phyloP scores from a whole-genome alignment of 1,140 invertebrate species.

The Homalodisca vitripennis region DNA sequence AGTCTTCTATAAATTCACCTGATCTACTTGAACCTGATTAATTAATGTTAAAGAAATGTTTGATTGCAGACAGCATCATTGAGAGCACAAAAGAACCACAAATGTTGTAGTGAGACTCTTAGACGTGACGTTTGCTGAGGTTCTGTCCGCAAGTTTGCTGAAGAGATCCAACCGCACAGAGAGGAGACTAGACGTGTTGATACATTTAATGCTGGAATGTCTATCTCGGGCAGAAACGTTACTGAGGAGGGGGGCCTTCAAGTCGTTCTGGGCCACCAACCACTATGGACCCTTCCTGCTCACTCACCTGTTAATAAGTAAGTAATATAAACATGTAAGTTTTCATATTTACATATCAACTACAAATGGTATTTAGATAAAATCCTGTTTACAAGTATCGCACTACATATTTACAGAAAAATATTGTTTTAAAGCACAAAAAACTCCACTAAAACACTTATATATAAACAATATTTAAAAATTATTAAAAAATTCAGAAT shows the following conservation, averaged over 20 bases:
- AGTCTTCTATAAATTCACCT: no score
- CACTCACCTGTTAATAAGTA: conserved; percentile 70
- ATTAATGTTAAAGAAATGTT: neutral
- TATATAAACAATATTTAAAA: no score
- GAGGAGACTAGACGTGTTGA: conserved; percentile 69
- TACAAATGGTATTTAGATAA: no score
- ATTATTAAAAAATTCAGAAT: no score
- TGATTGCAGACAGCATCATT: conserved; percentile 36
- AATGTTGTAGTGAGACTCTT: conserved; percentile 63
- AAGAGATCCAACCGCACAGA: conserved; percentile 65
- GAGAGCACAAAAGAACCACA: conserved; percentile 55
- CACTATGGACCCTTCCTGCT: conserved; percentile 85
- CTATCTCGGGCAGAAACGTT: conserved; percentile 58
- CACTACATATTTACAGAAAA: no score
- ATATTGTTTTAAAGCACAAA: no score
- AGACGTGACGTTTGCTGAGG: conserved; percentile 67
- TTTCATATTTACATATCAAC: no score
- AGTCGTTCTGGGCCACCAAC: conserved; percentile 85
- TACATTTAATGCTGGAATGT: conserved; percentile 82
- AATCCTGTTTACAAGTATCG: no score
- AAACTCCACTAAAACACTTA: no score
- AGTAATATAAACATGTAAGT: no score
- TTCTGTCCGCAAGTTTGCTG: conserved; percentile 70
- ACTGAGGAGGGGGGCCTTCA: conserved; percentile 81
- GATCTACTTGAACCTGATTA: neutral